Conservation (phyloP, 37 sponge, comb jelly and placozoan genomes). For the Cliona cf. orientalis region DNA sequence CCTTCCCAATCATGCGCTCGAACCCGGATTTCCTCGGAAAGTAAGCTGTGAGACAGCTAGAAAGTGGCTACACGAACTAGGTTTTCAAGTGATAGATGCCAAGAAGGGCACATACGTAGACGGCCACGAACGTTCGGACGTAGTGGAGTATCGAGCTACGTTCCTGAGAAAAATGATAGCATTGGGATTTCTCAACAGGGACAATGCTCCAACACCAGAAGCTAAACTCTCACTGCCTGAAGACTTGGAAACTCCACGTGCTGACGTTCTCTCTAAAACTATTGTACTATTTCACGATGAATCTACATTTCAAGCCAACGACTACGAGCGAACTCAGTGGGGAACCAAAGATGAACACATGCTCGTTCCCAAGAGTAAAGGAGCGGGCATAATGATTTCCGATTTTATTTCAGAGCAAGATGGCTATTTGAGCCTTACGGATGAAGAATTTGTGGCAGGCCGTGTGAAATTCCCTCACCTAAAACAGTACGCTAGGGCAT, state of each 20-base stretch:
- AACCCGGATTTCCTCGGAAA: constrained; percentile 20
- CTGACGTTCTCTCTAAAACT: constrained; percentile 8
- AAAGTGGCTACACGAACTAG: constrained; percentile 52
- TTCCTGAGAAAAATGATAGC: constrained; percentile 44
- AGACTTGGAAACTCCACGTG: constrained; percentile 26
- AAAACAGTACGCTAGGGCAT: neutral
- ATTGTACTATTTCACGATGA: constrained; percentile 39
- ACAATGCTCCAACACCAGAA: constrained; percentile 44
- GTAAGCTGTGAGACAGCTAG: constrained; percentile 25
- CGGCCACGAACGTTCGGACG: constrained; percentile 54
- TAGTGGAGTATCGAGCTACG: constrained; percentile 23
- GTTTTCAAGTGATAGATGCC: constrained; percentile 29
- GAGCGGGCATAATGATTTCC: neutral
- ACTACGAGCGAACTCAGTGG: constrained; percentile 32
- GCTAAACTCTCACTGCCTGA: constrained; percentile 4
- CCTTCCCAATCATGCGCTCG: constrained; percentile 11
- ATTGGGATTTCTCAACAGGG: constrained; percentile 22
- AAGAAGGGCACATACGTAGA: constrained; percentile 42
- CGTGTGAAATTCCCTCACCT: neutral
- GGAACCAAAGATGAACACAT: neutral
- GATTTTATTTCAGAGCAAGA: constrained; percentile 13
- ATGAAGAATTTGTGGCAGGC: neutral
- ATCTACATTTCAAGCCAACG: constrained; percentile 48
- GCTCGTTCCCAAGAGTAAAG: neutral
- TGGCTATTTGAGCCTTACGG: constrained; percentile 1